Evolutionary conservation across 2,797 vertebrate species (phyloP), one percentile per base, ranked within the genome.

Genomic region (Pseudotriccus pelzelni): DNA sequence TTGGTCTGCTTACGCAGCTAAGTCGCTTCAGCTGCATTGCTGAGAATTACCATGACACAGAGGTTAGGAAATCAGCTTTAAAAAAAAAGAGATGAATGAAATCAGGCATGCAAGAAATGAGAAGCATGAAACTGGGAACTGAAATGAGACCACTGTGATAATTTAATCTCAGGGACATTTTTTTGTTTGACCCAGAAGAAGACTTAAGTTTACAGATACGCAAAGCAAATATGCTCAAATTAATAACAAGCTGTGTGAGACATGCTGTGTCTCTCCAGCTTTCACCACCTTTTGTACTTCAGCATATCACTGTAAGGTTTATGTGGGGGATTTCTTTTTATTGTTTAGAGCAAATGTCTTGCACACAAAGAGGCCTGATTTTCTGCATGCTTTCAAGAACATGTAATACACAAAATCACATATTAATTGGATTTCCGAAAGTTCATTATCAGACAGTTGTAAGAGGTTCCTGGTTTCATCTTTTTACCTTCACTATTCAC

Each of bases 1-100:
- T n/a, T 0, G 0, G 36, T 59, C 41, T 0, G 0, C 34, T 70
- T 49, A 34, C 0, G 0, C 1, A 25, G 78, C 64, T 77, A 60
- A 75, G 37, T 74, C 2, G 1, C 64, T 68, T 90, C 90, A 88
- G 46, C 83, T 75, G 64, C 32, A 6, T 4, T 70, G 53, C 56
- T 83, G 46, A 83, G 70, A 18, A 19, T 75, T 47, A 60, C 55
- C 24, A 8, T 23, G 44, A 69, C 50, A 88, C 7, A 37, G 84
- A 34, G 39, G 23, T 73, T 79, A 82, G 55, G 70, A 90, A 90
- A 95, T 37, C 58, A 59, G n/a, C 55, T 86, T 79, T 8, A 15
- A 41, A 62, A 60, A 83, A 56, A 91, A 82, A 91, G 79, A 55
- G 58, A 74, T 63, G 63, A 84, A 73, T 52, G 14, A 90, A 93